Percentiles rank a stretch among this genome's conserved stretches.
Evolutionary conservation across 2,888 invertebrate species (phyloP).

Genomic region (Drosophila prostipennis): DNA sequence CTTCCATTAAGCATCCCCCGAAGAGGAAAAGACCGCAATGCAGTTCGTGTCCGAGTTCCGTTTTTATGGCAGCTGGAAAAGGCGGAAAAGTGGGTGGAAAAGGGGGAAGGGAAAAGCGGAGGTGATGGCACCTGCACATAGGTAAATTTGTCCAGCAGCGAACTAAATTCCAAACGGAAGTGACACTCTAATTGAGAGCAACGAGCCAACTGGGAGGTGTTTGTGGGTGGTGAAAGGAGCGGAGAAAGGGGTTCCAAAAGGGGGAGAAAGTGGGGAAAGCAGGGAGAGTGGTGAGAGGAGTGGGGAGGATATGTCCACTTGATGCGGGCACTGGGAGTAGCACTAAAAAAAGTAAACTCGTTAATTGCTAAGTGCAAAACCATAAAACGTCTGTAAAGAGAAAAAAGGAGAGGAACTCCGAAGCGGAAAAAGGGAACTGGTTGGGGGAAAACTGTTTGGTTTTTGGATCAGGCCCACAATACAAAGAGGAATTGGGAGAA

Average conservation of each 20-base stretch:
- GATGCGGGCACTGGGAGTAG: constrained; percentile 42
- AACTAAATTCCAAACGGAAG: constrained; percentile 61
- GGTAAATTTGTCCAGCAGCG: constrained; percentile 63
- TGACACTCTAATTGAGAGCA: constrained; percentile 72
- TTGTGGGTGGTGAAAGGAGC: constrained; percentile 14
- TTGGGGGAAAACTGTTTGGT: constrained; percentile 12
- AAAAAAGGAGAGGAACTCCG: not conserved
- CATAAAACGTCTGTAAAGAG: constrained; percentile 53
- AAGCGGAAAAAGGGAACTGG: not conserved
- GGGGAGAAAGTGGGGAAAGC: not conserved
- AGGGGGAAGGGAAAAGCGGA: not conserved
- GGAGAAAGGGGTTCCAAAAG: not conserved
- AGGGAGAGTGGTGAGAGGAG: not conserved
- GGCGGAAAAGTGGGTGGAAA: constrained; percentile 10
- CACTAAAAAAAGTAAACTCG: constrained; percentile 55
- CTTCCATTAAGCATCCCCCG: constrained; percentile 22
- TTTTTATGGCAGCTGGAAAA: constrained; percentile 51
- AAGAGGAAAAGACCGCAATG: constrained; percentile 40
- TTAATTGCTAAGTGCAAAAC: constrained; percentile 68
- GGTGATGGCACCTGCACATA: constrained; percentile 40
- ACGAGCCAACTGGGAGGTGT: constrained; percentile 61
- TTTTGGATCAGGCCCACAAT: constrained; percentile 17
- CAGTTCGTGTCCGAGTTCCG: constrained; percentile 53
- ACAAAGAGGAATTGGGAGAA: not conserved
- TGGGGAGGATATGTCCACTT: constrained; percentile 37